Base-by-base conservation (phyloP, 2,113 vertebrate species). In the Brachyistius frenatus region DNA sequence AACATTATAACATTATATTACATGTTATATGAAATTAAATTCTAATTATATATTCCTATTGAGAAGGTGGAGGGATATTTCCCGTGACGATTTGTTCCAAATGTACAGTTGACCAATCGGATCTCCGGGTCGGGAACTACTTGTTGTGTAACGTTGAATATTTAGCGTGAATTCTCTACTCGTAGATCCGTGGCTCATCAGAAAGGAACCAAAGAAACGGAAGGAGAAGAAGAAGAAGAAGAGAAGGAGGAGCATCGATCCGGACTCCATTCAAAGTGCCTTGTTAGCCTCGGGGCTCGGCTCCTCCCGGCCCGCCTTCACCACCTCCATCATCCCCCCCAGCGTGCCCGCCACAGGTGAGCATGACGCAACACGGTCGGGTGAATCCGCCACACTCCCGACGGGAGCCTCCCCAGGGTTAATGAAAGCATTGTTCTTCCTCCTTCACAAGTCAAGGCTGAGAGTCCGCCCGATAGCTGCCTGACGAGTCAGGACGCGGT, bases 231-330 rank as follows among this genome's bases (percentile, higher is more conserved):
- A 97, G 88, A 98, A 96, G 93, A 95, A 93, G 73, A 95, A 93
- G 85, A 92, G 83, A 91, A 94, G 83, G 83, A 98, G 96, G 92
- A 97, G 96, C 32, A 97, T 99, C 67, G 98, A 99, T 86, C 98
- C 98, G 9, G 98, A 99, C 93, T 99, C 98, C 35, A 99, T 99
- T 94, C 97, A 99, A 93, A 99, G 98, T 97, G 98, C 98, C 96
- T 98, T 99, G 96, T 91, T 99, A 94, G 98, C 98, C 53, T 99
- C 98, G 52, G 98, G 98, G 73, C 95, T 99, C 5, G 97, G 97
- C 83, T 97, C 97, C 65, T 98, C 95, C 83, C 94, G 97, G 52
- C 97, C 97, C 4, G 94, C 95, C 75, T 99, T 98, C 83, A 97
- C 97, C 10, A 93, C 97, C 66, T 85, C 96, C 0, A 90, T 96